These are phyloP conservation scores for Colletes latitarsis DNA, from an alignment of 1,140 invertebrate species.

Conservation along the genomic window DNA sequence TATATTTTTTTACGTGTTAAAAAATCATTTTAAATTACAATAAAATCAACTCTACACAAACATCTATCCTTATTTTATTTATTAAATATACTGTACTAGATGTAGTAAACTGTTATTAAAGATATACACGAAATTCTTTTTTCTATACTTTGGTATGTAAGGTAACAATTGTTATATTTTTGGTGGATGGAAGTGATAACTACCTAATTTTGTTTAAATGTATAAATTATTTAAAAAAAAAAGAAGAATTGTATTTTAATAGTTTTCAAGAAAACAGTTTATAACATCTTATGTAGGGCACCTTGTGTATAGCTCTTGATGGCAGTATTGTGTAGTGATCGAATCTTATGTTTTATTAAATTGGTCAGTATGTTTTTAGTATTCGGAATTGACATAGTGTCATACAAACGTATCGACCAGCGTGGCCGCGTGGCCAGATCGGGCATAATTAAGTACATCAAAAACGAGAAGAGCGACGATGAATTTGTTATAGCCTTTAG, in stretches of 20 bases:
- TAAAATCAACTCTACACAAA: conserved; percentile 38
- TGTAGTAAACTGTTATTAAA: background rate
- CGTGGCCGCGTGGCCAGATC: too few species aligned
- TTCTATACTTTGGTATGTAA: background rate
- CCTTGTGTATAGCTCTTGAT: background rate
- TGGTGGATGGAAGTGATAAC: too few species aligned
- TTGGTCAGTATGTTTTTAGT: conserved; percentile 21
- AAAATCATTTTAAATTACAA: conserved; percentile 28
- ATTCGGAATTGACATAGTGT: conserved; percentile 12
- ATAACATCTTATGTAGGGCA: background rate
- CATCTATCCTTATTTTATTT: conserved; percentile 27
- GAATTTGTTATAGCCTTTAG: too few species aligned
- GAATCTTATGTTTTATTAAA: conserved; percentile 5
- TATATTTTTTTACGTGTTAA: conserved; percentile 50
- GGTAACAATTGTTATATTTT: too few species aligned
- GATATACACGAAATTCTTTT: background rate
- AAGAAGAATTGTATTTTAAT: background rate
- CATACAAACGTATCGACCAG: conserved; percentile 2
- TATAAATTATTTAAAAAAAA: too few species aligned
- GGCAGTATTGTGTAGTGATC: background rate
- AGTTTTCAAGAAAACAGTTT: background rate
- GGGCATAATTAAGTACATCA: too few species aligned
- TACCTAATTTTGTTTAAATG: too few species aligned
- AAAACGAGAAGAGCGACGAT: too few species aligned
- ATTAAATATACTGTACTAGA: background rate